Evolutionary conservation across 2,888 invertebrate genomes (phyloP), one percentile per base, ranked within the genome.

Genomic region (Protodeltote pygarga): DNA sequence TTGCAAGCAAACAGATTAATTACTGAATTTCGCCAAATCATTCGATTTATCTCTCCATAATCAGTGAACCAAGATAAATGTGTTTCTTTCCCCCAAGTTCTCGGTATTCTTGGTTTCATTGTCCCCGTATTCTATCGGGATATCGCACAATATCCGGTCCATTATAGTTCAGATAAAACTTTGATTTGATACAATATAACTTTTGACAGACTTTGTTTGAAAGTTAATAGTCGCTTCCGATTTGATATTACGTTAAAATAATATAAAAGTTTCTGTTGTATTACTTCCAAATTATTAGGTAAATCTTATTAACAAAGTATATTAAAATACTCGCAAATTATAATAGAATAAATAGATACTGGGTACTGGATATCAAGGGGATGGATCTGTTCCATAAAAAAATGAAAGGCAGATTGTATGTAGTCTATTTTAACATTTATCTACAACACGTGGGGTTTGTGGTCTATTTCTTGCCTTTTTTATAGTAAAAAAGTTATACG

Each of bases 81-180:
- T 54, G 38, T 53, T 67, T 65, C 65, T 52, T 47, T 59, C 51
- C 51, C 55, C 51, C 16, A 50, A 69, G 50, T 59, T 52, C 57
- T 25, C 27, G 20, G 39, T 48, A 67, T 74, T 71, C 67, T 65
- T 69, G 59, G 63, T 67, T 60, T 66, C 66, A 72, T 73, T 83
- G 81, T 83, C 77, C 69, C 68, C 65, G 55, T 78, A 73, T 77
- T 81, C 82, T 83, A 84, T 79, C 79, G 70, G 69, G 74, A 84
- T 80, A 77, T 79, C 78, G 76, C 75, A 70, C 82, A 81, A 87
- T 90, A 87, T 89, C 88, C 85, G 83, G 77, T 82, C 83, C 77
- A 87, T 90, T 89, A 89, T 86, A 79, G 84, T 77, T 60, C 71
- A 81, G 84, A 84, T 87, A 81, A 87, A 91, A 91, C 81, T 91